phyloP scores from a whole-genome alignment of 2,888 invertebrate species.

The Hyalella azteca region DNA sequence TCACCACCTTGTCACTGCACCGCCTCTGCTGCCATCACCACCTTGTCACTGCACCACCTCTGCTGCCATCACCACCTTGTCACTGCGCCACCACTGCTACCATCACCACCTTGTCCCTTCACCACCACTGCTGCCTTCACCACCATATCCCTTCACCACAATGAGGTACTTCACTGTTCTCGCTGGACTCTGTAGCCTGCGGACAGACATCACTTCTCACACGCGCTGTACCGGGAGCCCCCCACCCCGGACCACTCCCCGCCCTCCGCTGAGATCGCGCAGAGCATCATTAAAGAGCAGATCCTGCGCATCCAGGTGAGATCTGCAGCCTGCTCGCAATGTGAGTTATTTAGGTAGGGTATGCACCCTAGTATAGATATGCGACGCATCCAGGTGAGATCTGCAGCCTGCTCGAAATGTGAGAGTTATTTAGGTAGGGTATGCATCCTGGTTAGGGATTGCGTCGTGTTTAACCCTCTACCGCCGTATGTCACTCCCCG shows the following conservation, averaged over 20 bases:
- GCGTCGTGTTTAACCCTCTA: too few relatives aligned
- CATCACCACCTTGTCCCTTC: not conserved
- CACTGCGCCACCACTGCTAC: not conserved
- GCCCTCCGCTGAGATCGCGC: slow-evolving; percentile 86
- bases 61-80: not conserved
- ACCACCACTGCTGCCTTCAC: not conserved
- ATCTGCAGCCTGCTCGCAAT: slow-evolving; percentile 63
- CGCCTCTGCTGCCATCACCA: not conserved
- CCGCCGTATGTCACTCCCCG: too few relatives aligned
- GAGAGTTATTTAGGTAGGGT: too few relatives aligned
- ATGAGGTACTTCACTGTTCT: not conserved
- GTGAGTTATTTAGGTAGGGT: too few relatives aligned
- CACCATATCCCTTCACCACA: not conserved
- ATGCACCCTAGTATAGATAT: too few relatives aligned
- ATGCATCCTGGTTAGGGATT: too few relatives aligned
- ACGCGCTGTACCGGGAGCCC: slow-evolving; percentile 88
- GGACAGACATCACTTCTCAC: slow-evolving; percentile 73
- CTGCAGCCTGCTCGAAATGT: too few relatives aligned
- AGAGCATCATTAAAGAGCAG: slow-evolving; percentile 85
- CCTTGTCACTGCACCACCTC: not conserved
- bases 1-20: not conserved
- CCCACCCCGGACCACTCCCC: slow-evolving; percentile 95
- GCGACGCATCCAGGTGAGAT: slow-evolving; percentile 89
- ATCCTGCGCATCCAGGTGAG: slow-evolving; percentile 89
- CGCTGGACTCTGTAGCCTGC: slow-evolving; percentile 61